A percentile compares a stretch with the other conserved stretches of the same genome.
These are phyloP conservation scores for Nymphalis urticae DNA, from an alignment of 2,888 invertebrate species.

Conservation along the genomic window DNA sequence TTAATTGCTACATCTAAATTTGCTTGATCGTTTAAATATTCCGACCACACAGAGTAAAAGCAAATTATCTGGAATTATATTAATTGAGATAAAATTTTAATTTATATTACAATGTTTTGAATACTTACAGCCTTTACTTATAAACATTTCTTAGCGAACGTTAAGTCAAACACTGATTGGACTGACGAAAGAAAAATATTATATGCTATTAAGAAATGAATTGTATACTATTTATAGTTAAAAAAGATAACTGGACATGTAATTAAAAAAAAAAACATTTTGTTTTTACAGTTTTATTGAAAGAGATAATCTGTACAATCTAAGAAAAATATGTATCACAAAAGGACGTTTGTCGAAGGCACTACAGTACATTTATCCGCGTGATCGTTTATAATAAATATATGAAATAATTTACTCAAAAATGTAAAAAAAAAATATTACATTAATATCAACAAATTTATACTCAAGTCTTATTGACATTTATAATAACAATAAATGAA, in stretches of 20 bases:
- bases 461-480: neutral
- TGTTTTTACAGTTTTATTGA: slow-evolving; percentile 66
- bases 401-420: slow-evolving; percentile 13
- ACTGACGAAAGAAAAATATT: no score
- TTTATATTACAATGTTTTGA: no score
- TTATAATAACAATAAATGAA: neutral
- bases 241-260: neutral
- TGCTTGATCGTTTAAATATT: no score
- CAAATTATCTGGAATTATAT: no score
- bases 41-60: no score
- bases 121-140: no score
- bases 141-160: no score
- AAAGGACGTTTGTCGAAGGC: slow-evolving; percentile 78
- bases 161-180: no score
- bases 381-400: neutral
- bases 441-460: slow-evolving; percentile 9
- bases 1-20: neutral
- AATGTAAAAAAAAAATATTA: slow-evolving; percentile 4
- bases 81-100: no score
- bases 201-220: no score
- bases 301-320: slow-evolving; percentile 78
- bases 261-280: slow-evolving; percentile 20
- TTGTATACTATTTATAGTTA: no score
- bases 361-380: slow-evolving; percentile 49
- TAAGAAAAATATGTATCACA: slow-evolving; percentile 78